A percentile compares a stretch with the other conserved stretches of the same genome.
Evolutionary conservation across 1,140 invertebrate genomes (phyloP).

Genomic region (Akabosia matsudoensis): DNA sequence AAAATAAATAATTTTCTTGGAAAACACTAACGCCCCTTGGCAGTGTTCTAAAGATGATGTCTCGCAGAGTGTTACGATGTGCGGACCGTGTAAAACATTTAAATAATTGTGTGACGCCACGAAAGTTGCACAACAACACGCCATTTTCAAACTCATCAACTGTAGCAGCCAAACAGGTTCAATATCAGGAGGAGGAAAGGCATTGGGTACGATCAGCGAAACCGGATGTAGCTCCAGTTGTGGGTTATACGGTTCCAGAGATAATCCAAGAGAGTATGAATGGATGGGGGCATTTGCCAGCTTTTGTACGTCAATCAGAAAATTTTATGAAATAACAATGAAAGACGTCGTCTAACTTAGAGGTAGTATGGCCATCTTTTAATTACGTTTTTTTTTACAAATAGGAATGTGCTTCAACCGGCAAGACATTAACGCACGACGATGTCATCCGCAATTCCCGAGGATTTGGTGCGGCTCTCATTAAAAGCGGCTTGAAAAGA

Average conservation of each 20-base stretch:
- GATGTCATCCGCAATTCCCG: conserved; percentile 45
- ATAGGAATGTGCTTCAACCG: conserved; percentile 51
- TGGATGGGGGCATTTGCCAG: conserved; percentile 24
- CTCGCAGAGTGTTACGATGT: too few species aligned
- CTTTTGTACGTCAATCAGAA: conserved; percentile 28
- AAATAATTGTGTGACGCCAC: background rate
- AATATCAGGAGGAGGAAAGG: conserved; percentile 9
- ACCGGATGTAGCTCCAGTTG: background rate
- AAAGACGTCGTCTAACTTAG: background rate
- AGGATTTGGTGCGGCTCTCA: conserved; percentile 51
- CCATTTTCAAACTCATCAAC: background rate
- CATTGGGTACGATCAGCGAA: background rate
- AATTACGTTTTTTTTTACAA: conserved; percentile 24
- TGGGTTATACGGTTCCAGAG: conserved; percentile 8
- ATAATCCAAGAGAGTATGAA: background rate
- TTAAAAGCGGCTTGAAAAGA: conserved; percentile 23
- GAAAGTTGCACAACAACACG: background rate
- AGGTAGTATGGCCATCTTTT: background rate
- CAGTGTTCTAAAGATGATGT: too few species aligned
- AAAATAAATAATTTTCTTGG: too few species aligned
- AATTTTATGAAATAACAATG: background rate
- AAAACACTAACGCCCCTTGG: too few species aligned
- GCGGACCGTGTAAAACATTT: too few species aligned
- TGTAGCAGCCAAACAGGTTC: background rate
- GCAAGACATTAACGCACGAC: conserved; percentile 51